Base-by-base conservation (phyloP, 2,888 invertebrate species). In the Polymixis flavicincta region DNA sequence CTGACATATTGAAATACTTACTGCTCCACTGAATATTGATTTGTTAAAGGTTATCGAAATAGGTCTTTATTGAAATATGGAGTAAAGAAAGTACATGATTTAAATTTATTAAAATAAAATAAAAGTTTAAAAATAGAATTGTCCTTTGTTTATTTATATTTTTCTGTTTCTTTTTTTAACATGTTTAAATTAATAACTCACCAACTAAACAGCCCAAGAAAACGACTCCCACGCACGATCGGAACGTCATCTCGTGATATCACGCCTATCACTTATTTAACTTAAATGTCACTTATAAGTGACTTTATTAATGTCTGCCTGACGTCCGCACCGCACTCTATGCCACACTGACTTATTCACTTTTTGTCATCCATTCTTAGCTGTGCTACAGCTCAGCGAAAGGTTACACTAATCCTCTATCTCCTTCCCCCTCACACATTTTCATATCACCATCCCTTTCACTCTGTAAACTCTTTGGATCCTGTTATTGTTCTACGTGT, bases 401-500 rank as follows among this genome's bases (percentile, higher is more conserved):
- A 96, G 96, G 96, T 94, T 94, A 92, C 90, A 88, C 89, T 90
- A 87, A 85, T 90, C 85, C 83, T 75, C 89, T 82, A 74, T 94
- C 96, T 91, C 92, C 72, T 85, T 95, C 90, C 57, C 89, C 80
- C 92, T 78, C 69, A 57, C 32, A 65, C 73, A 78, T 75, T 72
- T 76, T 61, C 80, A 92, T 95, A 91, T 83, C 68, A 68, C 85
- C 81, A 78, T 90, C 91, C 90, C 90, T 75, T 89, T 81, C 76
- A 93, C 90, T 45, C 81, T 80, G 87, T 57, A 73, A 88, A 71
- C 73, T 82, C 90, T 91, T 90, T 81, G 91, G 89, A 95, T 95
- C 96, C 95, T 95, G 95, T 96, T 96, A 95, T 94, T 92, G 91
- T 93, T 92, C 87, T 93, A 95, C 95, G 93, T 94, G 95, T 92